A percentile compares a stretch with the other conserved stretches of the same genome.
These are phyloP conservation scores for Vespertilio murinus DNA, from an alignment of 2,797 vertebrate species.

Conservation along the genomic window DNA sequence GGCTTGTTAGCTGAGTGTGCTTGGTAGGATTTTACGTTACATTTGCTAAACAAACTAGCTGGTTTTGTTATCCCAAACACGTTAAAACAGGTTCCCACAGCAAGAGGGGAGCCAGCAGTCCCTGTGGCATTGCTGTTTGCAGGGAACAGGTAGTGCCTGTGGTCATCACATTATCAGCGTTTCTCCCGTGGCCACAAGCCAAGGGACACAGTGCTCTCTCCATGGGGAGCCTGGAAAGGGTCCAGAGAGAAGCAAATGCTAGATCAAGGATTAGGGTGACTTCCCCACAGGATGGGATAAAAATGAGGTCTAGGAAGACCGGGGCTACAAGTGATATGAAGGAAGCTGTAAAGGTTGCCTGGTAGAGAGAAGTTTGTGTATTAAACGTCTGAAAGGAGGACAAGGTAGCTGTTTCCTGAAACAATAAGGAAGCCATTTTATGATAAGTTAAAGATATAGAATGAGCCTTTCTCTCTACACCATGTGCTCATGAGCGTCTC, in stretches of 20 bases:
- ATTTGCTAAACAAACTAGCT: background rate
- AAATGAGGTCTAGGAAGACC: background rate
- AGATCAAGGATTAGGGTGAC: background rate
- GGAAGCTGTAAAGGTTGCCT: background rate
- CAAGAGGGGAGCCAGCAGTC: background rate
- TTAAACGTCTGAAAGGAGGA: background rate
- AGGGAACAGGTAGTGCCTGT: slow-evolving; percentile 38
- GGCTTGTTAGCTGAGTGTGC: background rate
- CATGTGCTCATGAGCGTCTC: background rate
- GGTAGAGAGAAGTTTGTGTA: background rate
- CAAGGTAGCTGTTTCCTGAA: background rate
- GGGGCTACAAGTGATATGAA: background rate
- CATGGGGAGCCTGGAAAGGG: background rate
- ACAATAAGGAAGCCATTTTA: background rate
- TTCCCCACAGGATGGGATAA: background rate
- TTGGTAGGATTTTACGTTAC: background rate
- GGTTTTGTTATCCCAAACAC: background rate
- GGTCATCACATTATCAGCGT: background rate
- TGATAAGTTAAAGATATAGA: background rate
- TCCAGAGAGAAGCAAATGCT: background rate
- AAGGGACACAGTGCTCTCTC: slow-evolving; percentile 46
- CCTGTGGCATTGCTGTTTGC: background rate
- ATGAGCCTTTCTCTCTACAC: background rate
- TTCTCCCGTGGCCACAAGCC: slow-evolving; percentile 8
- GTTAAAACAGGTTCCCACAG: background rate